Percentiles rank a stretch among this genome's conserved stretches.
These are phyloP conservation scores for Neocloeon triangulifer DNA, from an alignment of 1,140 invertebrate genomes.

Conservation along the genomic window DNA sequence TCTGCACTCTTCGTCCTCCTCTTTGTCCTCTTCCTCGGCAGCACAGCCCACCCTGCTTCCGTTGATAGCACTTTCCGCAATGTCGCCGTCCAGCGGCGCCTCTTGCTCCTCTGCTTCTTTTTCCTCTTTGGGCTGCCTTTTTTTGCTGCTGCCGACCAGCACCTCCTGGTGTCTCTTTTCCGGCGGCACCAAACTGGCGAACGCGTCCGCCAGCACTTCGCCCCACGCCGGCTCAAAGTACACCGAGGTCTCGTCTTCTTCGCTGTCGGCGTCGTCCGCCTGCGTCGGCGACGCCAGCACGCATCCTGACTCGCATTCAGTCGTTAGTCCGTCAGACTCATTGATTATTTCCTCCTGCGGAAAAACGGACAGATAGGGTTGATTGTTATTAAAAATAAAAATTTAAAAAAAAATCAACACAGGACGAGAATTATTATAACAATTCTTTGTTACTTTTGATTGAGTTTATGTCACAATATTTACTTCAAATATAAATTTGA, in stretches of 20 bases:
- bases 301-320: conserved; percentile 23
- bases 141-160: conserved; percentile 8
- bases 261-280: conserved; percentile 7
- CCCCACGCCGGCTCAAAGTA: too few species aligned
- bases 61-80: too few species aligned
- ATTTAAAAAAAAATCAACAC: too few species aligned
- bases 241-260: conserved; percentile 11
- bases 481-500: too few species aligned
- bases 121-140: neutral
- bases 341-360: conserved; percentile 8
- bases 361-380: neutral
- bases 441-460: too few species aligned
- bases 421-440: too few species aligned
- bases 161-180: conserved; percentile 10
- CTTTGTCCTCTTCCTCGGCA: conserved; percentile 3
- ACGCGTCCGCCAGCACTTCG: too few species aligned
- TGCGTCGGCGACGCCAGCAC: conserved; percentile 16
- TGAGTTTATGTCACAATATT: too few species aligned
- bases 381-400: neutral
- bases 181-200: too few species aligned
- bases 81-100: neutral
- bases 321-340: conserved; percentile 13
- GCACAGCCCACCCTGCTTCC: conserved; percentile 2
- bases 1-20: conserved; percentile 13
- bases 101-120: neutral